Evolutionary conservation across 2,888 invertebrate genomes (phyloP), one percentile per base, ranked within the genome.

Genomic region (Tuta absoluta): DNA sequence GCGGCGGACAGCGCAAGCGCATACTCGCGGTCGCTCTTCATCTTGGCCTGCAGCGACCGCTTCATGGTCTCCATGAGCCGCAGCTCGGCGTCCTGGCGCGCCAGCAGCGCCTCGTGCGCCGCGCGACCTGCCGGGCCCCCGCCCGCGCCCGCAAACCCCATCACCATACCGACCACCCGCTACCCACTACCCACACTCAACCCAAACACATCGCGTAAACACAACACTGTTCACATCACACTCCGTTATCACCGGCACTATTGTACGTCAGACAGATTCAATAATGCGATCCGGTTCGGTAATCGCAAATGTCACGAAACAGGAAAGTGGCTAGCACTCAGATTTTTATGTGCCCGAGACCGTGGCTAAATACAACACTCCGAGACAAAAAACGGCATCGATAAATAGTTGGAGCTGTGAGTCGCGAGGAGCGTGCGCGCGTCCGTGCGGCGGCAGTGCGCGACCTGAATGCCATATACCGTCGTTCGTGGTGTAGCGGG

Each of bases 11-110:
- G 93, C 12, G 96, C 95, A 45, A 95, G 92, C 1, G 98, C 96
- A 85, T 98, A 98, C 79, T 98, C 98, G 72, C 96, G 93, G 85
- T 98, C 98, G 79, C 96, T 96, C 87, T 98, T 97, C 82, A 98
- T 95, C 90, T 98, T 96, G 72, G 95, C 94, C 72, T 95, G 93
- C 65, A 98, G 93, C 77, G 97, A 97, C 68, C 97, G 92, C 79
- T 96, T 95, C 95, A 98, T 97, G 69, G 95, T 95, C 81, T 98
- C 98, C 93, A 98, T 93, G 59, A 98, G 94, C 72, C 97, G 94
- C 66, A 98, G 93, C 89, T 98, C 98, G 21, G 97, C 97, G 84
- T 98, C 98, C 88, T 98, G 98, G 64, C 98, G 94, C 67, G 95
- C 94, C 74, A 98, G 93, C 74, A 98, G 93, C 70, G 98, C 98